phyloP scores from a whole-genome alignment of 2,113 vertebrate genomes.

The Chloebia gouldiae region DNA sequence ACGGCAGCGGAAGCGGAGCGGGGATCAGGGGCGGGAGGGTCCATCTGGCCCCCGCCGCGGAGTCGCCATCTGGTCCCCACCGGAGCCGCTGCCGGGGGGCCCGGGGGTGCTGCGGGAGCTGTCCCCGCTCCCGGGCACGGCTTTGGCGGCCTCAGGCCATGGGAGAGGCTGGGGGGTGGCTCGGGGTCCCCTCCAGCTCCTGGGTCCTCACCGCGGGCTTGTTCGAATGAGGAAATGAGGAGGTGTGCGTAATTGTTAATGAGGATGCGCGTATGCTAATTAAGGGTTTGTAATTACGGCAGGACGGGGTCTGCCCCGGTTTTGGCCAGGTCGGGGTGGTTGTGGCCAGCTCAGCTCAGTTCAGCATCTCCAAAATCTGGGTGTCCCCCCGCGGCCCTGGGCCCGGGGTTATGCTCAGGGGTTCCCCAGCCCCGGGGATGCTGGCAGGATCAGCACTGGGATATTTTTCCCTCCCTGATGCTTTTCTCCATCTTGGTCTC shows the following conservation, averaged over 20 bases:
- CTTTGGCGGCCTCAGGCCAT: accelerated
- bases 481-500: accelerated
- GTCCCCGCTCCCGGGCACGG: not conserved
- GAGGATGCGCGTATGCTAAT: not conserved
- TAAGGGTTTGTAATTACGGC: not conserved
- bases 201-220: accelerated
- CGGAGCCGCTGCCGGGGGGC: not conserved
- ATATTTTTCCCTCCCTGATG: accelerated
- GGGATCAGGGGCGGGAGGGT: accelerated
- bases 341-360: accelerated
- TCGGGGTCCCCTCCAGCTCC: accelerated
- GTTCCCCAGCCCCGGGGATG: accelerated
- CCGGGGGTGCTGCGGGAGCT: not conserved
- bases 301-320: not conserved
- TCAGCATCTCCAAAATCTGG: not conserved
- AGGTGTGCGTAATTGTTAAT: not conserved
- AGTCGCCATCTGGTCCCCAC: constrained; percentile 16
- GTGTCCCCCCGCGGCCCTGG: not conserved
- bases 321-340: not conserved
- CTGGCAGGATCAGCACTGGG: not conserved
- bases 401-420: not conserved
- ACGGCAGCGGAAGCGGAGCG: not conserved
- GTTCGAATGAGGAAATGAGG: not conserved
- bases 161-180: too few relatives aligned
- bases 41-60: not conserved